Percentiles rank a stretch among this genome's conserved stretches.
phyloP scores from a whole-genome alignment of 2,888 invertebrate species.

The Megastigmus dorsalis region DNA sequence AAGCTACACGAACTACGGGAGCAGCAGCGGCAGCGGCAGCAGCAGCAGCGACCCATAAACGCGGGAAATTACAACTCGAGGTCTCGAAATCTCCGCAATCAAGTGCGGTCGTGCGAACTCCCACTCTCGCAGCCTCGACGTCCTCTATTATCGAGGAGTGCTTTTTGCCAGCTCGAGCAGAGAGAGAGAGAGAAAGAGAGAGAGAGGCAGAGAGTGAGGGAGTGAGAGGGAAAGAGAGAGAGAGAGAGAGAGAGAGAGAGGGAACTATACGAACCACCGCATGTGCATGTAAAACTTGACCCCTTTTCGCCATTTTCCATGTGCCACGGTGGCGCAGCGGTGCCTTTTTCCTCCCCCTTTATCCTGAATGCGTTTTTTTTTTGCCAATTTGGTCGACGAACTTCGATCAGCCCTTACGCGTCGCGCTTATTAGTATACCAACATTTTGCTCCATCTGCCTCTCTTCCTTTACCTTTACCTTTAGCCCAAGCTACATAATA shows the following conservation, averaged over 20 bases:
- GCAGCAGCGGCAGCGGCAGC: not conserved
- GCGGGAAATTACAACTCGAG: slow-evolving; percentile 61
- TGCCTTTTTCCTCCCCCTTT: not conserved
- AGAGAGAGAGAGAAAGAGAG: not conserved
- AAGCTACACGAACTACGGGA: slow-evolving; percentile 50
- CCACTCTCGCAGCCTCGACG: slow-evolving; percentile 25
- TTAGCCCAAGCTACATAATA: too few relatives aligned
- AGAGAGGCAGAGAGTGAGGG: not conserved
- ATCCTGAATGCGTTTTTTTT: not conserved
- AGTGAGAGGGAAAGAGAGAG: not conserved
- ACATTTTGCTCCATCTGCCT: too few relatives aligned
- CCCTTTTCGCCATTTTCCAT: not conserved
- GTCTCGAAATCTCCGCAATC: slow-evolving; percentile 45
- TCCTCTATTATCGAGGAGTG: slow-evolving; percentile 47
- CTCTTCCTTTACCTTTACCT: too few relatives aligned
- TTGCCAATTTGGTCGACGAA: not conserved
- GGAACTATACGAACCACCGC: not conserved
- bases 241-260: not conserved
- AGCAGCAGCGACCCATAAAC: slow-evolving; percentile 46
- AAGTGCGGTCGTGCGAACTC: slow-evolving; percentile 50
- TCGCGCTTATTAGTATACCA: not conserved
- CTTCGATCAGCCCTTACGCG: not conserved
- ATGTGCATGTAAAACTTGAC: slow-evolving; percentile 13
- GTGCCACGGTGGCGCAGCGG: not conserved
- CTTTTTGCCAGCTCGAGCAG: slow-evolving; percentile 22